Evolutionary conservation across 2,113 vertebrate species (phyloP), one percentile per base, ranked within the genome.

Genomic region (Cyphomyrus discorhynchus): DNA sequence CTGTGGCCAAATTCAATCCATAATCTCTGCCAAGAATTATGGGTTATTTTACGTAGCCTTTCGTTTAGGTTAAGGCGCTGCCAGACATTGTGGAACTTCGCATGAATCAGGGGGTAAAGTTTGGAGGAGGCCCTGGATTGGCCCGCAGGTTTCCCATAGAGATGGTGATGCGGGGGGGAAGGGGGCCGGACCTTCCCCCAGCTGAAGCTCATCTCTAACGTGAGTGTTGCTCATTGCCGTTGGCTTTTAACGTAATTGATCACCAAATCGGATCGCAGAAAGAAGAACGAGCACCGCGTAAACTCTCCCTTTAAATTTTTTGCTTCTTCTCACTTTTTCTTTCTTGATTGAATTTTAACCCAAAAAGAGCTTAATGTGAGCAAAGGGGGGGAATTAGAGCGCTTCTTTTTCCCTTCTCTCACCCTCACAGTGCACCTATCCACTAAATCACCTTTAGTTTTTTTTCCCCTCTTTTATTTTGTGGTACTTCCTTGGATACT

Each of bases 371-470:
- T 92, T 92, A 86, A 93, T 92, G 93, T 93, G 93, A 93, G 91
- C 91, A 90, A 91, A 47, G 74, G 74, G 83, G 90, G 90, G 52
- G 47, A 89, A 90, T 74, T 84, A 91, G 90, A 91, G 90, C 89
- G 89, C 91, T 91, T 90, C 87, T 91, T 89, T 92, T 92, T 88
- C 92, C 93, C 91, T 92, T 93, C 91, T 93, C 89, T 92, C 93
- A 93, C 92, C 93, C 91, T 91, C 93, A 93, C 93, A 92, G 91
- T 91, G 93, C 93, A 93, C 93, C 90, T 93, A 88, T 93, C 89
- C 91, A 92, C 92, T 90, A 92, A 90, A 91, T 92, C 93, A 93
- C 93, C 92, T 93, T 92, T 91, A 90, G 84, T 91, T 91, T 92
- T 89, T 39, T 90, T 84, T 66, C 15, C 52, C 53, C 87, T 53